Percentiles rank a stretch among this genome's conserved stretches.
Conservation (phyloP, 2,797 vertebrate species). For the Anas flavirostris region DNA sequence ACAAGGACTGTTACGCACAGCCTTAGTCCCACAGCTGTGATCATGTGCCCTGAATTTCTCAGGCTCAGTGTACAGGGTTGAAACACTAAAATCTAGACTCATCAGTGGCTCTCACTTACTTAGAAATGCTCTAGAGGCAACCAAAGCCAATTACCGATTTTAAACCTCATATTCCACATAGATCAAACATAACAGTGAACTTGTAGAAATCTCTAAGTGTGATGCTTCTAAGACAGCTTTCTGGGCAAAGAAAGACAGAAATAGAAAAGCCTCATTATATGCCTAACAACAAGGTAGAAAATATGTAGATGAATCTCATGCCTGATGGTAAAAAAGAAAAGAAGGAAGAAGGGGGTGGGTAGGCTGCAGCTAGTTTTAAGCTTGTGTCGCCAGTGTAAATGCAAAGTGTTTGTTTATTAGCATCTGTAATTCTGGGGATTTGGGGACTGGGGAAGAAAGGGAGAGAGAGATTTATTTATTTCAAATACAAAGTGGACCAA, state of each 20-base stretch:
- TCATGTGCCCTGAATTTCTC: background rate
- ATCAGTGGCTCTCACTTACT: background rate
- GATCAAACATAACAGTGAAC: constrained; percentile 6
- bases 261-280: constrained; percentile 24
- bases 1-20: rapidly evolving
- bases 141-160: constrained; percentile 19
- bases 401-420: background rate
- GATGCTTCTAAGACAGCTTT: background rate
- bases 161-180: background rate
- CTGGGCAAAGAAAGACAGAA: constrained; percentile 13
- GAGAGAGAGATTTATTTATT: background rate
- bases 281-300: constrained; percentile 37
- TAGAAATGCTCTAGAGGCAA: constrained; percentile 46
- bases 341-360: background rate
- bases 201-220: background rate
- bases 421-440: background rate
- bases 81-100: background rate
- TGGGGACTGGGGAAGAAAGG: background rate
- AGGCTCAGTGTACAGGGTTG: background rate
- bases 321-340: background rate
- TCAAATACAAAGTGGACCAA: background rate
- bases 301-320: background rate
- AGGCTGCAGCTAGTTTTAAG: background rate
- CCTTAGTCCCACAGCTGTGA: background rate
- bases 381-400: background rate